Evolutionary conservation across 2,888 invertebrate species (phyloP), one percentile per base, ranked within the genome.

Genomic region (Sesamia inferens): DNA sequence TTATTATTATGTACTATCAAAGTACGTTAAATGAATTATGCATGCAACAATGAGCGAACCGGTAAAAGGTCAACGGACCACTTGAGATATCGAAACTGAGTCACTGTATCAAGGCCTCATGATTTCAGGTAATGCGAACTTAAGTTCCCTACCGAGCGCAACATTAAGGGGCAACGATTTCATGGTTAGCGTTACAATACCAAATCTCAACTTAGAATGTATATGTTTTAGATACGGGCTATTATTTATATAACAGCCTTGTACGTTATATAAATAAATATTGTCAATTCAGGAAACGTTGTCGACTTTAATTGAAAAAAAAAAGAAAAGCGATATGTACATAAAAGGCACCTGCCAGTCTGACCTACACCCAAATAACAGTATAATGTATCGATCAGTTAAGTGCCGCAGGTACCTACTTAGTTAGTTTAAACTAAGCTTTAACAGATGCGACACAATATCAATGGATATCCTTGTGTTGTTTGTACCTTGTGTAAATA

Each of bases 61-160:
- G 90, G 93, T 91, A 93, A 95, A 95, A 95, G 94, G 94, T 95
- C 94, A 95, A 93, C 93, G 94, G 93, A 94, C 93, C 93, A 93
- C 88, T 91, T 85, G 90, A 90, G 92, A 92, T 94, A 95, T 94
- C 93, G 93, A 93, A 95, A 95, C 94, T 94, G 94, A 96, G 95
- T 95, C 94, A 95, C 93, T 94, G 90, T 94, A 93, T 90, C 95
- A 95, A 95, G 95, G 95, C 89, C 93, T 93, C 86, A 76, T 76
- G 88, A 92, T 94, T 95, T 94, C 94, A 94, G 93, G 89, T 92
- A 88, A 80, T 88, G 88, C 88, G 87, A 76, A 89, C 87, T 85
- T 90, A 85, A 88, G 85, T 83, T 85, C 78, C 88, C 85, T 84
- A 84, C 83, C 78, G 85, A 74, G 82, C 85, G 78, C 84, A 74